Evolutionary conservation across 1,140 invertebrate species (phyloP).

Genomic region (Nasonia longicornis): DNA sequence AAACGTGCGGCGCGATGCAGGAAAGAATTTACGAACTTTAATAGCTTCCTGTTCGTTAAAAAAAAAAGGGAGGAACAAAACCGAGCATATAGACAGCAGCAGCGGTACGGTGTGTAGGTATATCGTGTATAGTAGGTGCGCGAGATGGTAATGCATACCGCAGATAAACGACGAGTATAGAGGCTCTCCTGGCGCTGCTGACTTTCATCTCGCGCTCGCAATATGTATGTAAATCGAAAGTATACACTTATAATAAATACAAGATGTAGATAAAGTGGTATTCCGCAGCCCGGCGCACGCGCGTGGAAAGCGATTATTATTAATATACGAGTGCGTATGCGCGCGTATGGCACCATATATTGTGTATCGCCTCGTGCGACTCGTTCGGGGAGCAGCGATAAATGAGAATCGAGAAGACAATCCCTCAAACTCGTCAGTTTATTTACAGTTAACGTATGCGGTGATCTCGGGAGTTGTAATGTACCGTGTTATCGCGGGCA

Average conservation of each 20-base stretch:
- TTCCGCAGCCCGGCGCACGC: conserved; percentile 1
- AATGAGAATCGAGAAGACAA: conserved; percentile 24
- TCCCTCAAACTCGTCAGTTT: neutral
- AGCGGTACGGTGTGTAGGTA: neutral
- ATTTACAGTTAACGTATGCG: neutral
- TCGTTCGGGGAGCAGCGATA: neutral
- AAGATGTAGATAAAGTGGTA: conserved; percentile 45
- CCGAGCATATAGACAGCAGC: neutral
- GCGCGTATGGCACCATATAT: neutral
- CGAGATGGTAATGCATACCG: conserved; percentile 27
- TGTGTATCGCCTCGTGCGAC: conserved; percentile 21
- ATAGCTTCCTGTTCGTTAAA: conserved; percentile 35
- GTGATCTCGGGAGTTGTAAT: neutral
- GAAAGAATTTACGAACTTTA: conserved; percentile 27
- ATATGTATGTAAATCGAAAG: conserved; percentile 45
- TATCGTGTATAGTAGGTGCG: neutral
- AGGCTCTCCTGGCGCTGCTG: neutral
- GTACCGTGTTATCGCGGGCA: neutral
- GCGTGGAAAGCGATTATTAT: conserved; percentile 40
- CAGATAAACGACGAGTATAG: conserved; percentile 30
- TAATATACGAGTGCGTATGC: conserved; percentile 24
- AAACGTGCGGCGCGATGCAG: neutral
- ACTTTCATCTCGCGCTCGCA: conserved; percentile 38
- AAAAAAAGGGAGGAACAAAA: conserved; percentile 23
- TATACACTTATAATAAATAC: conserved; percentile 45